Base-by-base conservation (phyloP, 2,113 vertebrate species). In the Ophiodon elongatus region DNA sequence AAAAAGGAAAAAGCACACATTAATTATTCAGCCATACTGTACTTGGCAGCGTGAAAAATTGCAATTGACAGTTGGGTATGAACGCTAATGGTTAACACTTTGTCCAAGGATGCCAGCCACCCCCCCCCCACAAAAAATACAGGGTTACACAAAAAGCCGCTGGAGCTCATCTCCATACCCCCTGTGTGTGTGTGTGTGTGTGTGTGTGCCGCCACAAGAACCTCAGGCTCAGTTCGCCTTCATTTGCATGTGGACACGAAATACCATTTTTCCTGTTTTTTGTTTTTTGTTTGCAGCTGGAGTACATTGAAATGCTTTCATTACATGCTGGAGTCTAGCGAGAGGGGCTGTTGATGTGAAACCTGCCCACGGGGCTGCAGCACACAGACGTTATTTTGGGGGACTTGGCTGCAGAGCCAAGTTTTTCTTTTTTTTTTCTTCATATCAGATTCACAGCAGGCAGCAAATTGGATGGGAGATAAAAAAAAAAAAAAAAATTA, bases 81-180 rank as follows among this genome's bases (percentile, higher is more conserved):
- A 85, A 73, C 23, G 50, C 23, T 60, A 77, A 80, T 57, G 41
- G 54, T 56, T 67, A 60, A 80, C 35, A 41, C 33, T 64, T 73
- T 69, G 8, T 73, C 60, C 23, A 59, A 25, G 33, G 31, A 81
- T 73, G 73, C 75, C 21, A 79, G 56, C 64, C 77, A n/a, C 50
- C 68, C 33, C 39, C 70, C 10, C 4, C 41, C 43, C 15, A 45
- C 15, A 45, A 45, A 45, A 43, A 76, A 86, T 87, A 84, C 78
- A 72, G 71, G 45, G 68, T 64, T 66, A 71, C 45, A 79, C 37
- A 66, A 82, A 79, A 84, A 89, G 82, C 78, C 0, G 41, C 82
- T 78, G 77, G 39, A 82, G 89, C 92, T 89, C 29, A 92, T 92
- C 93, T 92, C 88, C 83, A 89, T 93, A 94, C 82, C 77, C 78